phyloP scores from a whole-genome alignment of 2,797 vertebrate species.

The Cossypha polioptera region DNA sequence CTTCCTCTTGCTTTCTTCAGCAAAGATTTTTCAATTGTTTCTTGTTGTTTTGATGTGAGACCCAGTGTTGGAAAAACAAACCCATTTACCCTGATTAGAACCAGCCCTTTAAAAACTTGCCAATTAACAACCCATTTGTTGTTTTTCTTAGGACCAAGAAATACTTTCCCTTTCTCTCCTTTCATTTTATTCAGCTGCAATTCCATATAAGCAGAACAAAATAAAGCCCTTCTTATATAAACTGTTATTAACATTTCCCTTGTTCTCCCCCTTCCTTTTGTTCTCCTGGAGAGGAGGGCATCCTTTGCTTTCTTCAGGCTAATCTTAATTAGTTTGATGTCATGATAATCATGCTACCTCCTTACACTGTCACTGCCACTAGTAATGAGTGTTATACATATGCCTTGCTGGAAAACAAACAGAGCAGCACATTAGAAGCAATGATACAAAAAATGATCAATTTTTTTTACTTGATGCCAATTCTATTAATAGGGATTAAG shows the following conservation, averaged over 20 bases:
- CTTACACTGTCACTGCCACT: not conserved
- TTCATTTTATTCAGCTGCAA: not conserved
- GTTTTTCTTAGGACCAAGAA: not conserved
- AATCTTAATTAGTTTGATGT: not conserved
- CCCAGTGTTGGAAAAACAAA: conserved; percentile 63
- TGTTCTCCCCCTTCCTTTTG: not conserved
- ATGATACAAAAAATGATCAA: not conserved
- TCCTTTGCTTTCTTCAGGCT: not conserved
- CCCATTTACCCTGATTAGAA: conserved; percentile 38
- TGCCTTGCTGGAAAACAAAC: not conserved
- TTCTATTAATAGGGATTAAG: not conserved
- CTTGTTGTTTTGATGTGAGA: conserved; percentile 38
- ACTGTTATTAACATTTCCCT: not conserved
- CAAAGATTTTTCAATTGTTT: conserved; percentile 41
- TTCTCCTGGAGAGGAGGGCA: not conserved
- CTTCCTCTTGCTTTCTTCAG: conserved; percentile 45
- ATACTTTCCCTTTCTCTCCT: not conserved
- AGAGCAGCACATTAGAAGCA: not conserved
- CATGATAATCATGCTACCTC: not conserved
- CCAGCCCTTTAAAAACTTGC: conserved; percentile 22
- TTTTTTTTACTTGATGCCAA: not conserved
- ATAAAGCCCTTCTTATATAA: not conserved
- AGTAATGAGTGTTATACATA: not conserved
- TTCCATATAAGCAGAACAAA: not conserved
- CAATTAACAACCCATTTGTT: conserved; percentile 26